Evolutionary conservation across 2,797 vertebrate genomes (phyloP).

Genomic region (Peromyscus attwateri): DNA sequence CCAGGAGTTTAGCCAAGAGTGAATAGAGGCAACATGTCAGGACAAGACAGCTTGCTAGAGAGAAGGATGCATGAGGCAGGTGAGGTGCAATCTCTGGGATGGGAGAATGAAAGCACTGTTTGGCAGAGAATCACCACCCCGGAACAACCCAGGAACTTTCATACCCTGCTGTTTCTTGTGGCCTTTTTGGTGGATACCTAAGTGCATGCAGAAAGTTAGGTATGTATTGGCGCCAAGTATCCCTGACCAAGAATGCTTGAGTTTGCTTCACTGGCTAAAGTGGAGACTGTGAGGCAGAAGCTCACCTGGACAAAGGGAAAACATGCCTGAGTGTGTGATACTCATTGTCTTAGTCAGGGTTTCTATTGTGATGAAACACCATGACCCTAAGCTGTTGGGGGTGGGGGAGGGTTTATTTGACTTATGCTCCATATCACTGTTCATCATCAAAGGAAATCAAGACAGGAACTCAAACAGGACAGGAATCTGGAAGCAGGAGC

Average conservation of each 20-base stretch:
- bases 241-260: not conserved
- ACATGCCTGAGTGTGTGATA: not conserved
- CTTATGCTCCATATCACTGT: not conserved
- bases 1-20: not conserved
- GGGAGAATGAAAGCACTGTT: not conserved
- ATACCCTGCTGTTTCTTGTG: not conserved
- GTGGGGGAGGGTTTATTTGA: not conserved
- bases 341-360: not conserved
- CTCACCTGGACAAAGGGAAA: not conserved
- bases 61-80: not conserved
- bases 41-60: not conserved
- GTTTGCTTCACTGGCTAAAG: not conserved
- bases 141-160: not conserved
- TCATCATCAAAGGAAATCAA: not conserved
- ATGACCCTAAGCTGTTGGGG: not conserved
- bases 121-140: not conserved
- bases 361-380: not conserved
- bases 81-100: not conserved
- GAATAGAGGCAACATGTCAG: not conserved
- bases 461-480: not conserved
- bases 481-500: not conserved
- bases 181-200: not conserved
- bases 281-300: not conserved
- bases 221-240: not conserved
- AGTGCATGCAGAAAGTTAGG: not conserved